These are phyloP conservation scores for Gymnocheta viridis DNA, from an alignment of 2,888 invertebrate species.

Conservation along the genomic window DNA sequence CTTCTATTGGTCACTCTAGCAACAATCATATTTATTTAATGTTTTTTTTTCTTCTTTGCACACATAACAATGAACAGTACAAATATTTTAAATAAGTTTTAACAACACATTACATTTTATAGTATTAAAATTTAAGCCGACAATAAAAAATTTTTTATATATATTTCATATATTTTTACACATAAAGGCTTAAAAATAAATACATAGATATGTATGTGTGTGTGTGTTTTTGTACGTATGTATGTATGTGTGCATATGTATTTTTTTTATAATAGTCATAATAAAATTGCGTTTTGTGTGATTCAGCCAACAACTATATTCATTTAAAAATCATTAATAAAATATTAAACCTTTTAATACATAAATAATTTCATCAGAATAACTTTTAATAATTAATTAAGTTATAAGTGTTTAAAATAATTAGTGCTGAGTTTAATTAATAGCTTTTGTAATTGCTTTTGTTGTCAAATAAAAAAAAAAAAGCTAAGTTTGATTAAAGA, in stretches of 20 bases:
- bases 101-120: conserved; percentile 31
- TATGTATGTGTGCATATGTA: neutral
- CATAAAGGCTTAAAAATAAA: neutral
- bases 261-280: neutral
- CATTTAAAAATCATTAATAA: neutral
- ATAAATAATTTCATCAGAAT: neutral
- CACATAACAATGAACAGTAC: neutral
- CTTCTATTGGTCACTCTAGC: neutral
- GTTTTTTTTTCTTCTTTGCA: neutral
- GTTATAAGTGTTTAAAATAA: neutral
- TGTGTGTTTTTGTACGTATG: neutral
- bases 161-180: neutral
- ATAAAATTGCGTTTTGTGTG: neutral
- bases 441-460: neutral
- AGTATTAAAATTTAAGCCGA: conserved; percentile 28
- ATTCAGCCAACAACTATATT: neutral
- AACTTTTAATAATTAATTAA: neutral
- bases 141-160: neutral
- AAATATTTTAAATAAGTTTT: conserved; percentile 21
- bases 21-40: neutral
- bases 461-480: neutral
- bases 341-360: neutral
- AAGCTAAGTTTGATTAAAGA: neutral
- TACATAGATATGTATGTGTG: neutral
- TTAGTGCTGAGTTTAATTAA: neutral